Evolutionary conservation across 2,113 vertebrate genomes (phyloP).

Genomic region (Lophotis ruficrista): DNA sequence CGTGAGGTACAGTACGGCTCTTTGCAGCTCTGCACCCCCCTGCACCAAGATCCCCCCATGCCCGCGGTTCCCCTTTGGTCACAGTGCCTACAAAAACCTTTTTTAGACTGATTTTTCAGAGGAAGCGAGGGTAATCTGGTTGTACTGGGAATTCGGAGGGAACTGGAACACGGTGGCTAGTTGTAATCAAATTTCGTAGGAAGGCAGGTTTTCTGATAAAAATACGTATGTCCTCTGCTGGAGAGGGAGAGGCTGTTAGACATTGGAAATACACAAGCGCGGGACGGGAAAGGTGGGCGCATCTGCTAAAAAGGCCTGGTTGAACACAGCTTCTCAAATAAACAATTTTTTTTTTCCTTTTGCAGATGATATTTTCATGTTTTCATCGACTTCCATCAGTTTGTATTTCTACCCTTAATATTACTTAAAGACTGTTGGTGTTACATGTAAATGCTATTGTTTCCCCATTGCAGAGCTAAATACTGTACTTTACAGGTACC

Average conservation of each 20-base stretch:
- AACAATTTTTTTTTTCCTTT: not conserved
- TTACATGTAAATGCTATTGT: not conserved
- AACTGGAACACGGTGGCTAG: not conserved
- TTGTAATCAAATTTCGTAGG: not conserved
- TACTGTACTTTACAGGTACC: not conserved
- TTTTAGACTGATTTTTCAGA: not conserved
- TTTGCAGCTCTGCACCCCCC: not conserved
- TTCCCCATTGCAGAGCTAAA: not conserved
- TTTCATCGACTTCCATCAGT: not conserved
- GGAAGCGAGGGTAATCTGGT: fast-evolving
- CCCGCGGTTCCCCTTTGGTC: fast-evolving
- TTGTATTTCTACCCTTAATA: not conserved
- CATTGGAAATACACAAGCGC: not conserved
- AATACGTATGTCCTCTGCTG: not conserved
- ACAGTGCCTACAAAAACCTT: fast-evolving
- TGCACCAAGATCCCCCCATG: fast-evolving
- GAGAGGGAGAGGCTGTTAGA: not conserved
- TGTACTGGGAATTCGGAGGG: not conserved
- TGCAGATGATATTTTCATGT: not conserved
- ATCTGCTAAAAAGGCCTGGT: not conserved
- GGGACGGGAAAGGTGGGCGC: not conserved
- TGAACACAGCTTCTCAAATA: not conserved
- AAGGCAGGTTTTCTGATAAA: not conserved
- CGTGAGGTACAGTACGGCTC: not conserved
- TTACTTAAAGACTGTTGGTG: not conserved